These are phyloP conservation scores for Ascaphus truei DNA, from an alignment of 2,113 vertebrate species.

Conservation along the genomic window DNA sequence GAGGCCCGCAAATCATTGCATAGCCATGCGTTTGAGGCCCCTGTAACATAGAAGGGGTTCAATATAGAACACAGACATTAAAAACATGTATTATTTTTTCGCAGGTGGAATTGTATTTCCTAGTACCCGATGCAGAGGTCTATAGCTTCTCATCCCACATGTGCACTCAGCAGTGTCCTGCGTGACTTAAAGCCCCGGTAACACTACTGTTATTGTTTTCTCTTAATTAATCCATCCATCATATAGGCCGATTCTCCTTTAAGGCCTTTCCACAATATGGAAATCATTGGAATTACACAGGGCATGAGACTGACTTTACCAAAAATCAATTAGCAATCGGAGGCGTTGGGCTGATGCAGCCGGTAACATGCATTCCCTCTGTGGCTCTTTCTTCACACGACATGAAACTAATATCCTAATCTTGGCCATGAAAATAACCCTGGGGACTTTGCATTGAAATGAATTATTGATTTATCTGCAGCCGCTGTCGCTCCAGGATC, in stretches of 20 bases:
- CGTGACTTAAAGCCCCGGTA: not conserved
- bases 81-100: too few species aligned
- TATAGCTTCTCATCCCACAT: too few species aligned
- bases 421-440: conserved; percentile 1
- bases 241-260: not conserved
- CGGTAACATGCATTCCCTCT: conserved; percentile 3
- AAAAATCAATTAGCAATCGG: conserved; percentile 29
- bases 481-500: not conserved
- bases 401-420: conserved; percentile 23
- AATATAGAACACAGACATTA: too few species aligned
- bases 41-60: too few species aligned
- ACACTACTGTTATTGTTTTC: not conserved
- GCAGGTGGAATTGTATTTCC: too few species aligned
- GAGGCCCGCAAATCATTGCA: too few species aligned
- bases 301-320: not conserved
- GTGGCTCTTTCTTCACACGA: not conserved
- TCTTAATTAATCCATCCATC: conserved; percentile 9
- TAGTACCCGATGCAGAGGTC: too few species aligned
- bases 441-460: conserved; percentile 9
- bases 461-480: conserved; percentile 9
- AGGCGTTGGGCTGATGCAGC: conserved; percentile 12
- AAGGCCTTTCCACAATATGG: too few species aligned
- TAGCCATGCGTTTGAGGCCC: too few species aligned
- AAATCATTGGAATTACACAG: not conserved
- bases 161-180: too few species aligned